phyloP scores from a whole-genome alignment of 2,888 invertebrate species.

The Drosophila emarginata region DNA sequence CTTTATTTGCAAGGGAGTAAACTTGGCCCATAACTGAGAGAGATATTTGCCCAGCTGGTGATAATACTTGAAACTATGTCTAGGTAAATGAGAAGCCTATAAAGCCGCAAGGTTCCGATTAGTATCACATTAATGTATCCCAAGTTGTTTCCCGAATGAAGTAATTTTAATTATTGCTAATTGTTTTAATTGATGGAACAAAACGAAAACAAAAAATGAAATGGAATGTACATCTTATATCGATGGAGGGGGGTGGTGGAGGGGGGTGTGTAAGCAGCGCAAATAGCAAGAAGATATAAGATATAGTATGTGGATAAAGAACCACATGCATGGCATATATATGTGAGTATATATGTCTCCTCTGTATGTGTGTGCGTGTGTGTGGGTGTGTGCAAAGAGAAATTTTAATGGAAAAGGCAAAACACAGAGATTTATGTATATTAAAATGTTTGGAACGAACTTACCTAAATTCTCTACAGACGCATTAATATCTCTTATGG shows the following conservation, averaged over 20 bases:
- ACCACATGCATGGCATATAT: slow-evolving; percentile 34
- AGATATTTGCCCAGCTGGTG: neutral
- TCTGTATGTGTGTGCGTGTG: slow-evolving; percentile 23
- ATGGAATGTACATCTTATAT: neutral
- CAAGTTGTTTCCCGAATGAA: slow-evolving; percentile 6
- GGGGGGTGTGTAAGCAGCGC: slow-evolving; percentile 15
- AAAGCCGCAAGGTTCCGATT: slow-evolving; percentile 32
- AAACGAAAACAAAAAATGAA: neutral
- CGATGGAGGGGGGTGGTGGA: neutral
- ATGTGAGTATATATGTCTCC: slow-evolving; percentile 16
- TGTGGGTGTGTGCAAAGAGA: slow-evolving; percentile 64
- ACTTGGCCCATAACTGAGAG: slow-evolving; percentile 10
- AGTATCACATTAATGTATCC: slow-evolving; percentile 16
- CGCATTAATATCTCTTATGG: slow-evolving; percentile 88
- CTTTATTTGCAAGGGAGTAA: slow-evolving; percentile 24
- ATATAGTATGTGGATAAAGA: slow-evolving; percentile 22
- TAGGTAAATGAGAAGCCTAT: slow-evolving; percentile 12
- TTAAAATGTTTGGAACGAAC: slow-evolving; percentile 34
- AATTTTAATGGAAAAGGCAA: slow-evolving; percentile 54
- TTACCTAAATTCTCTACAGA: slow-evolving; percentile 90
- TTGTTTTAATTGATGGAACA: slow-evolving; percentile 15
- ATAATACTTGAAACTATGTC: neutral
- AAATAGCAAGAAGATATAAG: slow-evolving; percentile 29
- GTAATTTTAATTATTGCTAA: slow-evolving; percentile 23
- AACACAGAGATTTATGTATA: slow-evolving; percentile 30